Evolutionary conservation across 2,113 vertebrate species (phyloP).

Genomic region (Paramormyrops kingsleyae): DNA sequence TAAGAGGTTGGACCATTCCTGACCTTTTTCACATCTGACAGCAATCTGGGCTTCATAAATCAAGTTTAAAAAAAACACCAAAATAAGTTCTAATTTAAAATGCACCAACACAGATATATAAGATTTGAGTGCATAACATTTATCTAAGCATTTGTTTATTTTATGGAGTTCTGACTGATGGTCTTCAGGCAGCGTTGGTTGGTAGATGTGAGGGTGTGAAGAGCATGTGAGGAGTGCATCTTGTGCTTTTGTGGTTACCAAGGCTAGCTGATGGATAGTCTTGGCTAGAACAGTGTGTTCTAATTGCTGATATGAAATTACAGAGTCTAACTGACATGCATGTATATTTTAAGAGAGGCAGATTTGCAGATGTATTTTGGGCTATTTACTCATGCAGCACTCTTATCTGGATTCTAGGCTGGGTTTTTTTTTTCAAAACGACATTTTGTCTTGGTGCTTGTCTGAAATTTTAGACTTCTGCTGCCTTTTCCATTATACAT

Average conservation of each 20-base stretch:
- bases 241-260: conserved; percentile 57
- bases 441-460: neutral
- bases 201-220: conserved; percentile 57
- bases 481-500: neutral
- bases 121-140: conserved; percentile 47
- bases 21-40: conserved; percentile 48
- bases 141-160: conserved; percentile 42
- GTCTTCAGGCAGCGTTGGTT: conserved; percentile 62
- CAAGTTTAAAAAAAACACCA: conserved; percentile 44
- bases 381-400: conserved; percentile 22
- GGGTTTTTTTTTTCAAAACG: neutral
- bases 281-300: conserved; percentile 59
- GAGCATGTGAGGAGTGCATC: conserved; percentile 53
- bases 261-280: conserved; percentile 59
- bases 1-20: conserved; percentile 35
- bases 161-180: conserved; percentile 44
- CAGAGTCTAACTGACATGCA: conserved; percentile 48
- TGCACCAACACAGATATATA: conserved; percentile 49
- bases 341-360: conserved; percentile 53
- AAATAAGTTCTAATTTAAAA: conserved; percentile 46
- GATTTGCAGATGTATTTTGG: conserved; percentile 49
- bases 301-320: conserved; percentile 67
- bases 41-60: conserved; percentile 50
- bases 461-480: neutral
- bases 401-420: neutral